Evolutionary conservation across 37 sponge, comb jelly and placozoan species (phyloP), one percentile per base, ranked within the genome.

Genomic region (Hormiphora californensis): DNA sequence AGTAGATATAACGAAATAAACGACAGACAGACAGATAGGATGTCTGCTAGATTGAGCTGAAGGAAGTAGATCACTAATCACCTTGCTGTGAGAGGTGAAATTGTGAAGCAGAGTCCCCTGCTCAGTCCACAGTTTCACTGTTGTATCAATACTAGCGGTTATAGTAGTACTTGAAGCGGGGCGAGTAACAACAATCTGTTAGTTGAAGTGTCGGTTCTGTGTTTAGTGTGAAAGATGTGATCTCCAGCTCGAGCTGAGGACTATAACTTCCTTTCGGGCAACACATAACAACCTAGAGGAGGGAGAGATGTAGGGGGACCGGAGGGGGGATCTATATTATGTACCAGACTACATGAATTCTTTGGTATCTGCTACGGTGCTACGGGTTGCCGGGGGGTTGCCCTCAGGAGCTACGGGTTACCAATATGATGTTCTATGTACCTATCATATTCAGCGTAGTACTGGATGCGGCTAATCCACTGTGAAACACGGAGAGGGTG

Each of bases 51-150:
- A 49, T 49, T 49, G 53, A 49, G 9, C 15, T 49, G 9, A 15
- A 17, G 53, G 53, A 9, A 49, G 53, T 17, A 9, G 9, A 15
- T 15, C 15, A 49, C 53, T 15, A 49, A 49, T 49, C 35, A 65
- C 67, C 67, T 65, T 65, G 67, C 67, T 65, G 17, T 65, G 67
- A 25, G 67, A 65, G 17, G 34, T 65, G 67, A 65, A 65, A 28
- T 36, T 65, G 36, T 65, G 67, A 28, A 65, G 30, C 37, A 65
- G 21, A 7, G 67, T 65, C 4, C 67, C 67, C 17, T 65, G 67
- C 37, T 65, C 67, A 28, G 67, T 36, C 67, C 67, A 65, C 1
- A 65, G 38, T 33, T 65, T 65, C 36, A 65, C 2, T 19, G 67
- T 28, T 19, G 67, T 33, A 39, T 65, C 67, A 65, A 65, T 65